These are phyloP conservation scores for Microplitis deprimator DNA, from an alignment of 2,888 invertebrate species.

Conservation along the genomic window DNA sequence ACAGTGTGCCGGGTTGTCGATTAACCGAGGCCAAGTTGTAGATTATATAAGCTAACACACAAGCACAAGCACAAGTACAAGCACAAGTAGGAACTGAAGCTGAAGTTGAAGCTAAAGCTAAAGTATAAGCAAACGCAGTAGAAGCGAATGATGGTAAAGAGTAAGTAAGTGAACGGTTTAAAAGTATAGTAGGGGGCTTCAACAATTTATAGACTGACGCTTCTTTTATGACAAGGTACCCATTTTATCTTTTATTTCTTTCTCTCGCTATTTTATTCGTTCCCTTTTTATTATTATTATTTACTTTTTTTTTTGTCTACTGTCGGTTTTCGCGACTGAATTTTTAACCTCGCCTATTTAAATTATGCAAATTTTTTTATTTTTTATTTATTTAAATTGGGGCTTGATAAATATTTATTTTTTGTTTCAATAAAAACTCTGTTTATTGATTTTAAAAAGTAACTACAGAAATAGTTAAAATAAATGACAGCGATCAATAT, in stretches of 20 bases:
- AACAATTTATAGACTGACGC: constrained; percentile 68
- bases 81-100: constrained; percentile 35
- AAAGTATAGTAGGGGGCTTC: constrained; percentile 29
- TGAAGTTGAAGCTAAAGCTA: constrained; percentile 46
- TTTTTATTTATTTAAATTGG: constrained; percentile 6
- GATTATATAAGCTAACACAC: background rate
- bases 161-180: constrained; percentile 36
- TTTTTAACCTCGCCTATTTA: constrained; percentile 64
- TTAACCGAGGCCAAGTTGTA: too few species aligned
- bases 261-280: constrained; percentile 11
- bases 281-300: constrained; percentile 43
- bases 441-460: too few species aligned
- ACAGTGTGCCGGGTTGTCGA: too few species aligned
- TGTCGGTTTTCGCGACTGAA: constrained; percentile 58
- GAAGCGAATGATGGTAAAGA: constrained; percentile 24
- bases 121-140: background rate
- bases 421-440: background rate
- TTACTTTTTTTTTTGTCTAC: background rate
- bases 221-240: constrained; percentile 66
- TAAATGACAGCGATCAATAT: too few species aligned
- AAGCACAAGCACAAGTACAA: background rate
- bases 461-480: too few species aligned
- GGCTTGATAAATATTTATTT: background rate
- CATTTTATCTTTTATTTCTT: constrained; percentile 45
- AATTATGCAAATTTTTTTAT: background rate